Percentiles rank a stretch among this genome's conserved stretches.
Conservation (phyloP, 2,797 vertebrate species). For the Microchirus variegatus region DNA sequence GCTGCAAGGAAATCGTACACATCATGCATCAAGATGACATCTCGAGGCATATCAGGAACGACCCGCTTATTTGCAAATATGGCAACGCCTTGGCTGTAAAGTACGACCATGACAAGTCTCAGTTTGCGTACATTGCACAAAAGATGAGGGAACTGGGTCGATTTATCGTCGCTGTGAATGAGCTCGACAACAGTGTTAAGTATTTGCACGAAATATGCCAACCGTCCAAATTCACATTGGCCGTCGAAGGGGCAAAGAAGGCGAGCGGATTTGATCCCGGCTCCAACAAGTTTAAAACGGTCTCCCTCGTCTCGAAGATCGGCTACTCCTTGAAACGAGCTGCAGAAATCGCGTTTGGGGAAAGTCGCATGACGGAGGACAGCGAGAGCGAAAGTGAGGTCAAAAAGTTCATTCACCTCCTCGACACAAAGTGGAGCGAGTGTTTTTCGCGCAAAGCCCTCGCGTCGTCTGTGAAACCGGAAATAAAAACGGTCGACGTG, state of each 20-base stretch:
- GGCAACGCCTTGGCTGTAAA: conserved; percentile 70
- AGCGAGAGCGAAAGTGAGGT: conserved; percentile 66
- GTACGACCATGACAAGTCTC: conserved; percentile 75
- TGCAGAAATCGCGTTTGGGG: conserved; percentile 77
- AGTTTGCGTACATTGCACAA: conserved; percentile 77
- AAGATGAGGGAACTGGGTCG: conserved; percentile 79
- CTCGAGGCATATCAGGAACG: conserved; percentile 67
- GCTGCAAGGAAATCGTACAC: conserved; percentile 75
- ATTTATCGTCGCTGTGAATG: conserved; percentile 72
- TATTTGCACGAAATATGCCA: conserved; percentile 76
- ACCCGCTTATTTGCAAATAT: conserved; percentile 78
- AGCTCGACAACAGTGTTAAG: conserved; percentile 69
- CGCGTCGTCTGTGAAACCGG: conserved; percentile 49
- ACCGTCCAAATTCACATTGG: conserved; percentile 72
- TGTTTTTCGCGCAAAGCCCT: conserved; percentile 70
- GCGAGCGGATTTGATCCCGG: conserved; percentile 68
- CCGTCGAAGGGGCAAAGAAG: conserved; percentile 75
- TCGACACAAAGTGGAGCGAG: conserved; percentile 74
- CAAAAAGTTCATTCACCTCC: conserved; percentile 74
- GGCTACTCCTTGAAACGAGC: conserved; percentile 77
- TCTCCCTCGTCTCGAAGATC: conserved; percentile 73
- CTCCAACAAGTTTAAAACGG: conserved; percentile 70
- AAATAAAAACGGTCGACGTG: conserved; percentile 62
- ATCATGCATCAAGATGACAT: conserved; percentile 79
- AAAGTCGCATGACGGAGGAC: conserved; percentile 77